Percentiles rank a stretch among this genome's conserved stretches.
These are phyloP conservation scores for Poliocrania exsul DNA, from an alignment of 2,797 vertebrate species.

Conservation along the genomic window DNA sequence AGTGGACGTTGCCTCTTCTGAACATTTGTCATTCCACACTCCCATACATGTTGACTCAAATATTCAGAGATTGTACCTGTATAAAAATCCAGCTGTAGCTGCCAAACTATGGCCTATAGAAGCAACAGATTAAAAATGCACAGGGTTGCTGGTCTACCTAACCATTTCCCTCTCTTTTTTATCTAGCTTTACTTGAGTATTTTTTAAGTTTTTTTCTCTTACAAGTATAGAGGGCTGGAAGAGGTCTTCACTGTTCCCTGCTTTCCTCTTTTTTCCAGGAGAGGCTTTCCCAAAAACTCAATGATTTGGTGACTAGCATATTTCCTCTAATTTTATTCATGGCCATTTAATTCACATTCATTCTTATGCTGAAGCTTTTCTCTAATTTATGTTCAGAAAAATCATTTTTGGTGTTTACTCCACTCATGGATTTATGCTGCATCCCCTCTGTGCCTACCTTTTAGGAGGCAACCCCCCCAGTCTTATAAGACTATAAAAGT, in stretches of 20 bases:
- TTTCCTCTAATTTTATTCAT: neutral
- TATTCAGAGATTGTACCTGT: neutral
- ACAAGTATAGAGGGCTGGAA: neutral
- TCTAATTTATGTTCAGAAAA: neutral
- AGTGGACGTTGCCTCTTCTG: neutral
- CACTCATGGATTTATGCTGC: neutral
- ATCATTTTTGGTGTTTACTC: neutral
- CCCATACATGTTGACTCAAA: neutral
- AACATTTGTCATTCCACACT: fast-evolving
- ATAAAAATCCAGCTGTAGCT: neutral
- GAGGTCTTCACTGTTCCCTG: neutral
- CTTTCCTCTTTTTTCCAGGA: neutral
- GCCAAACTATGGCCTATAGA: neutral
- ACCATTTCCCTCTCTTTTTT: neutral
- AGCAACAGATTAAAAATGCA: neutral
- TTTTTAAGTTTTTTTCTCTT: neutral
- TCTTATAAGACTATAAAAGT: neutral
- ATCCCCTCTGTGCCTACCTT: neutral
- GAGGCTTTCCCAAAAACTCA: neutral
- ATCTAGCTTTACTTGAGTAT: neutral
- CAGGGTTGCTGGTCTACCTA: neutral
- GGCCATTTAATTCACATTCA: neutral
- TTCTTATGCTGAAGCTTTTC: neutral
- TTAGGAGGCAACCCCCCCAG: neutral
- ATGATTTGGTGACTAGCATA: neutral